These are phyloP conservation scores for Colius striatus DNA, from an alignment of 2,113 vertebrate genomes.

Conservation along the genomic window DNA sequence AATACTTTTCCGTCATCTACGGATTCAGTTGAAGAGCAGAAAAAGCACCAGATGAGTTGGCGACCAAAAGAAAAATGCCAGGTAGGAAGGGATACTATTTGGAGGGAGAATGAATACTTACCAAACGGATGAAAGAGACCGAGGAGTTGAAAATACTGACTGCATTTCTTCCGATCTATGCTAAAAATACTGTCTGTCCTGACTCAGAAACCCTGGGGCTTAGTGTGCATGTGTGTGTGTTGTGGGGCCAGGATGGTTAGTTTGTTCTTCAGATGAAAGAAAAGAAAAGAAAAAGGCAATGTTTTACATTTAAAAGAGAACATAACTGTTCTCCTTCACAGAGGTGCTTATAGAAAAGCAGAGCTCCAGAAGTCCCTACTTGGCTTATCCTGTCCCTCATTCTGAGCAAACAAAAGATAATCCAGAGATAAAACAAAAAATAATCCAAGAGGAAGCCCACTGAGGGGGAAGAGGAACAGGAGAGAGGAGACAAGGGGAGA, in stretches of 20 bases:
- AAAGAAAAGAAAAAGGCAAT: constrained; percentile 65
- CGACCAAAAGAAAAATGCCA: neutral
- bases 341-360: constrained; percentile 44
- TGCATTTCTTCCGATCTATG: constrained; percentile 15
- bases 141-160: neutral
- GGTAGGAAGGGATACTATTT: neutral
- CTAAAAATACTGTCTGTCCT: constrained; percentile 20
- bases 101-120: neutral
- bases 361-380: neutral
- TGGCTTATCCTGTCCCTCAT: constrained; percentile 15
- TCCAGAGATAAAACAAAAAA: constrained; percentile 39
- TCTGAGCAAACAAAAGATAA: constrained; percentile 56
- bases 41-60: neutral
- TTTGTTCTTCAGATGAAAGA: constrained; percentile 45
- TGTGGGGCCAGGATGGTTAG: neutral
- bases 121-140: neutral
- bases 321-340: constrained; percentile 20
- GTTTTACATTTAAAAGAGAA: constrained; percentile 1
- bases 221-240: neutral
- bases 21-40: neutral
- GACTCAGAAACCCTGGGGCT: neutral
- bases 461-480: neutral
- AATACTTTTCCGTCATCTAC: neutral
- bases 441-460: constrained; percentile 60
- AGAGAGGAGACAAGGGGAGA: constrained; percentile 20